A percentile compares a stretch with the other conserved stretches of the same genome.
phyloP scores from a whole-genome alignment of 2,113 vertebrate genomes.

The Poeciliopsis retropinna region DNA sequence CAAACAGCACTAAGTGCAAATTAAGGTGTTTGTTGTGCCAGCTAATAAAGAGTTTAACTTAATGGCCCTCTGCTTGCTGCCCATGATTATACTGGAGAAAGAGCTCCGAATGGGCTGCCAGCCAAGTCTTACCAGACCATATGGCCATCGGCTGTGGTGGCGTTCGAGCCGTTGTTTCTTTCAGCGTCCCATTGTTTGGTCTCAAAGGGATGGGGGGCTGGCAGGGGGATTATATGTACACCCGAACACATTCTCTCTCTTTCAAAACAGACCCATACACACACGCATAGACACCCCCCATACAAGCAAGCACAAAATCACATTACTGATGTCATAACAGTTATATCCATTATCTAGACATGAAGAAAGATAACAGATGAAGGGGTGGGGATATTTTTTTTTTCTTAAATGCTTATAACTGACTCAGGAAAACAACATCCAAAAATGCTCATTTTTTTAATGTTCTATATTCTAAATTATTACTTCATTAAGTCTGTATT shows the following conservation, averaged over 20 bases:
- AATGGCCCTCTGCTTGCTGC: slow-evolving; percentile 52
- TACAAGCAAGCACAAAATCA: slow-evolving; percentile 53
- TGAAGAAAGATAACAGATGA: background rate
- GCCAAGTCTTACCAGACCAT: slow-evolving; percentile 68
- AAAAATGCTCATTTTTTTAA: background rate
- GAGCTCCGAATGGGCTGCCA: slow-evolving; percentile 50
- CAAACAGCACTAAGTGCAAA: slow-evolving; percentile 1
- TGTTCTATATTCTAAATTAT: background rate
- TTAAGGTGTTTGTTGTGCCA: slow-evolving; percentile 34
- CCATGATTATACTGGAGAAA: slow-evolving; percentile 45
- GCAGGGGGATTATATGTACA: slow-evolving; percentile 66
- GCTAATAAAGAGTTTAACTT: slow-evolving; percentile 50
- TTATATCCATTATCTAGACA: slow-evolving; percentile 34
- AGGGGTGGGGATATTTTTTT: background rate
- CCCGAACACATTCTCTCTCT: slow-evolving; percentile 68
- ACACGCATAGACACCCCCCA: slow-evolving; percentile 33
- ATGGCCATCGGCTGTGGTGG: slow-evolving; percentile 59
- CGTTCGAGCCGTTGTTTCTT: slow-evolving; percentile 69
- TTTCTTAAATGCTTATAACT: background rate
- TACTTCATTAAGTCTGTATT: background rate
- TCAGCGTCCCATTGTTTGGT: slow-evolving; percentile 71
- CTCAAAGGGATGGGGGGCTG: slow-evolving; percentile 55
- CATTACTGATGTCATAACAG: slow-evolving; percentile 53
- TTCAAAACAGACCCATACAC: slow-evolving; percentile 54
- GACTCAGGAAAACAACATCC: background rate